Evolutionary conservation across 64 coral and sea anemone genomes (phyloP).

Genomic region (Montipora sp.): DNA sequence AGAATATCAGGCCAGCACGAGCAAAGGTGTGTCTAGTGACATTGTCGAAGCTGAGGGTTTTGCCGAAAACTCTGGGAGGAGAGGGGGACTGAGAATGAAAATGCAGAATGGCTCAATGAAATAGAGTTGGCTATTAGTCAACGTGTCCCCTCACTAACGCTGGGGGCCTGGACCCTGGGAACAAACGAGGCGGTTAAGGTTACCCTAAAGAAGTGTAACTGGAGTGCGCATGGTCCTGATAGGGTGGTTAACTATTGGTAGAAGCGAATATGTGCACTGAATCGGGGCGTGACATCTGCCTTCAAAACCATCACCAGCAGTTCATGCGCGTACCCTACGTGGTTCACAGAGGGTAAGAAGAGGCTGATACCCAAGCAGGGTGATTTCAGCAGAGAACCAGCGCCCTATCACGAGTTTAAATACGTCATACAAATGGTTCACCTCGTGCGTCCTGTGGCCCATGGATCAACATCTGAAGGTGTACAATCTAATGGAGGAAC

Average conservation of each 20-base stretch:
- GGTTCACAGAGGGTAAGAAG: conserved; percentile 30
- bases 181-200: neutral
- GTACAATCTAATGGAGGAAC: no score
- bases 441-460: no score
- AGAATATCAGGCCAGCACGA: no score
- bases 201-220: neutral
- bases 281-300: neutral
- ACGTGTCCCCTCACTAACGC: neutral
- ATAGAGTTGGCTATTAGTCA: neutral
- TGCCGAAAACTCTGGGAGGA: no score
- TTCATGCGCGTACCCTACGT: neutral
- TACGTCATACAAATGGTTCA: conserved; percentile 74
- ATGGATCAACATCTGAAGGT: no score
- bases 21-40: no score
- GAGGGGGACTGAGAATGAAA: no score
- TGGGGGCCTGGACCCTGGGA: neutral
- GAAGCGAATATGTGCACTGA: neutral
- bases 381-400: conserved; percentile 52
- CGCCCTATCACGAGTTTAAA: conserved; percentile 73
- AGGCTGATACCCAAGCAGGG: no score
- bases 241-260: conserved; percentile 27
- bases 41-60: no score
- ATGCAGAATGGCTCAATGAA: neutral
- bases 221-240: neutral
- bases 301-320: conserved; percentile 7